phyloP scores from a whole-genome alignment of 2,888 invertebrate genomes.

The Megalurothrips usitatus region DNA sequence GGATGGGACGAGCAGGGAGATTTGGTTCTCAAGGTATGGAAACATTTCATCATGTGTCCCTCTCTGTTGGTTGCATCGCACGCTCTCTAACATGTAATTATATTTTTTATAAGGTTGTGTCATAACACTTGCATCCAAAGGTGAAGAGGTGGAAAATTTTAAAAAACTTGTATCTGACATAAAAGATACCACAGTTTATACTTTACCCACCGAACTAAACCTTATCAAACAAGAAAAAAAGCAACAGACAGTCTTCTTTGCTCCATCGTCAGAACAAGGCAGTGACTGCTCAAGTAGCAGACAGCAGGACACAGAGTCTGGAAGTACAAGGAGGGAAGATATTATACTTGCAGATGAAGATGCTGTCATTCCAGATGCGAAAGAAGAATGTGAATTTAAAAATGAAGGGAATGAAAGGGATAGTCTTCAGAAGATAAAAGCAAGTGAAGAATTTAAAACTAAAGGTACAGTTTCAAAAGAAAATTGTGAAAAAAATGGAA shows the following conservation, averaged over 20 bases:
- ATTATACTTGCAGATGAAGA: neutral
- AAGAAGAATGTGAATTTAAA: neutral
- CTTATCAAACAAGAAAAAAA: neutral
- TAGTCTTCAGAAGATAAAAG: neutral
- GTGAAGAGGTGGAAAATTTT: conserved; percentile 59
- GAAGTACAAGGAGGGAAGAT: neutral
- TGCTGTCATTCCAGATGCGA: neutral
- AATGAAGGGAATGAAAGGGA: neutral
- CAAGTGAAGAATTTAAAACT: neutral
- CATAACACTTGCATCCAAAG: conserved; percentile 65
- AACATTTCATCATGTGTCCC: conserved; percentile 28
- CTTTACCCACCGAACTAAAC: neutral
- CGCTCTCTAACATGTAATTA: neutral
- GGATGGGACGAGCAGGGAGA: conserved; percentile 92
- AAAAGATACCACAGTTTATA: neutral
- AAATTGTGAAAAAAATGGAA: no score
- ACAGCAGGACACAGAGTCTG: no score
- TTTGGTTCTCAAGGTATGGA: conserved; percentile 74
- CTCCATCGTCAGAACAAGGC: neutral
- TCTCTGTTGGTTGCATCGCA: neutral
- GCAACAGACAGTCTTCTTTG: neutral
- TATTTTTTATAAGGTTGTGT: conserved; percentile 36
- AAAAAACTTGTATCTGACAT: conserved; percentile 49
- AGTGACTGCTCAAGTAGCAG: no score
- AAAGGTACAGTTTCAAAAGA: neutral